Conservation (phyloP, 1,140 invertebrate genomes). For the Ptiloglossa arizonensis region DNA sequence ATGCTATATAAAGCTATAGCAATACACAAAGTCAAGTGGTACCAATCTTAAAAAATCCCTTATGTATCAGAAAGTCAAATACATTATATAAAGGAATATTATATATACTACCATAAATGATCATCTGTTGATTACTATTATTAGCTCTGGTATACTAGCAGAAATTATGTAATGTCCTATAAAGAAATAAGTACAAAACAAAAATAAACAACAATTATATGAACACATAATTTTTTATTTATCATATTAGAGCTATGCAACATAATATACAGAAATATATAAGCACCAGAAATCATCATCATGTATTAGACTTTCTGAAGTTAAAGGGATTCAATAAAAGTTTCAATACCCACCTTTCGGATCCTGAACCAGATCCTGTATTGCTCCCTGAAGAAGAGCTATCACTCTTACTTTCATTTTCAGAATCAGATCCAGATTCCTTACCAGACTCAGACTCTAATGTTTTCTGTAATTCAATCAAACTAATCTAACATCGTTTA, state of each 20-base stretch:
- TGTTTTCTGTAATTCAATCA: slow-evolving; percentile 82
- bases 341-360: slow-evolving; percentile 82
- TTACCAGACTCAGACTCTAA: slow-evolving; percentile 85
- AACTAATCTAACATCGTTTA: slow-evolving; percentile 41
- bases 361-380: slow-evolving; percentile 83
- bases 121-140: slow-evolving; percentile 3
- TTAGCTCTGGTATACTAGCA: background rate
- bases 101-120: slow-evolving; percentile 8
- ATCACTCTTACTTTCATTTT: slow-evolving; percentile 84
- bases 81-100: slow-evolving; percentile 22
- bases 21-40: slow-evolving; percentile 59
- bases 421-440: slow-evolving; percentile 85
- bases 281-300: slow-evolving; percentile 5
- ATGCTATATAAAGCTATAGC: slow-evolving; percentile 66
- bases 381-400: slow-evolving; percentile 84
- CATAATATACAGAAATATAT: background rate
- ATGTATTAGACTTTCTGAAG: slow-evolving; percentile 45
- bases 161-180: slow-evolving; percentile 7
- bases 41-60: slow-evolving; percentile 44
- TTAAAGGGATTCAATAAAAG: slow-evolving; percentile 27
- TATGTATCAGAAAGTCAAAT: slow-evolving; percentile 53
- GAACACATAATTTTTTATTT: slow-evolving; percentile 17
- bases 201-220: background rate
- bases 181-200: slow-evolving; percentile 6
- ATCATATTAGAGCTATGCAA: background rate